These are phyloP conservation scores for Pristionchus maxplancki DNA, from an alignment of 2,888 invertebrate genomes.

Conservation along the genomic window DNA sequence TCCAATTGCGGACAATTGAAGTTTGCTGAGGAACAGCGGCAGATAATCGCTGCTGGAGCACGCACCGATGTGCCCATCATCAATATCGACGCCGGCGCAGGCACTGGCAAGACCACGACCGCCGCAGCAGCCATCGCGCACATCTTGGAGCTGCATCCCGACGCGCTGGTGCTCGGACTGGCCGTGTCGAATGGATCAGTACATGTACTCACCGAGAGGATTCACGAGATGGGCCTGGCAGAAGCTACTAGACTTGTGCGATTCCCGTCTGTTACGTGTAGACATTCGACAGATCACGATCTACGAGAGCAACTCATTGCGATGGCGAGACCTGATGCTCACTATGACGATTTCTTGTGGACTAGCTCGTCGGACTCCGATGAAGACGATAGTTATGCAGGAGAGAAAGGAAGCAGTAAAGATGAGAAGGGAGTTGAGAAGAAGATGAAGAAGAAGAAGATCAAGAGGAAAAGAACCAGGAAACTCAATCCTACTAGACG, in stretches of 20 bases:
- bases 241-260: not conserved
- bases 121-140: not conserved
- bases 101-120: not conserved
- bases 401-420: too few species aligned
- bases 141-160: not conserved
- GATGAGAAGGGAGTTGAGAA: too few species aligned
- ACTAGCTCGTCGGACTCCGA: too few species aligned
- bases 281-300: too few species aligned
- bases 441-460: too few species aligned
- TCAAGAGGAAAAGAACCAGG: too few species aligned
- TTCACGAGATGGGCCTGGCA: not conserved
- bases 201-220: not conserved
- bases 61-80: not conserved
- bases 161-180: not conserved
- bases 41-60: not conserved
- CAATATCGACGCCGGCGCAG: not conserved
- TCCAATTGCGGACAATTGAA: not conserved
- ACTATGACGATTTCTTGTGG: too few species aligned
- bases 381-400: too few species aligned
- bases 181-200: not conserved
- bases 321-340: too few species aligned
- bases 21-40: not conserved
- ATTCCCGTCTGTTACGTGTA: too few species aligned
- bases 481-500: too few species aligned
- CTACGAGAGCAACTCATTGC: too few species aligned